Evolutionary conservation across 2,113 vertebrate genomes (phyloP).

Genomic region (Seriola aureovittata): DNA sequence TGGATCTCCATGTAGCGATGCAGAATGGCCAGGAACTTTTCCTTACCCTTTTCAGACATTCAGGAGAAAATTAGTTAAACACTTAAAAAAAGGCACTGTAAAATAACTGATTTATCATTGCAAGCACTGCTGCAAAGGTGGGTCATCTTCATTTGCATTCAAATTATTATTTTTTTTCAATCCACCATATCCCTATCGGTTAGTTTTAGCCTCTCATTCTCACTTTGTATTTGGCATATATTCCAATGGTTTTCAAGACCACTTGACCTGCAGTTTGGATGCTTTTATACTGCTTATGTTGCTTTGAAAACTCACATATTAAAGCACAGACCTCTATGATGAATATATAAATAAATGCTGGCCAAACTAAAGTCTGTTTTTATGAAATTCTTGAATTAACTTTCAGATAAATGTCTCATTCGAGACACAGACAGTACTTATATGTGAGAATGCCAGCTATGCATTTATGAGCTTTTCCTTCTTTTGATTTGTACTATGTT

Average conservation of each 20-base stretch:
- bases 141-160: background rate
- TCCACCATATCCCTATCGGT: background rate
- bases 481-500: background rate
- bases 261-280: background rate
- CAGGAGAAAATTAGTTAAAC: background rate
- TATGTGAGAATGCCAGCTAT: background rate
- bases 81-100: background rate
- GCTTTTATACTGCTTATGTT: accelerated
- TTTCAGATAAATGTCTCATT: background rate
- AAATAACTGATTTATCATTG: background rate
- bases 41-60: constrained; percentile 88
- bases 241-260: background rate
- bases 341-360: background rate
- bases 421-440: background rate
- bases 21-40: constrained; percentile 91
- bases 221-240: background rate
- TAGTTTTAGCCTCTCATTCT: constrained; percentile 10
- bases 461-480: background rate
- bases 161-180: background rate
- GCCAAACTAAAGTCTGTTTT: background rate
- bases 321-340: background rate
- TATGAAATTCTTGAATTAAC: background rate
- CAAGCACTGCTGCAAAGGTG: background rate
- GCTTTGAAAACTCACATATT: constrained; percentile 5
- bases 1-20: constrained; percentile 98